A percentile compares a stretch with the other conserved stretches of the same genome.
These are phyloP conservation scores for Xenentodon cancila DNA, from an alignment of 2,797 vertebrate genomes.

Conservation along the genomic window DNA sequence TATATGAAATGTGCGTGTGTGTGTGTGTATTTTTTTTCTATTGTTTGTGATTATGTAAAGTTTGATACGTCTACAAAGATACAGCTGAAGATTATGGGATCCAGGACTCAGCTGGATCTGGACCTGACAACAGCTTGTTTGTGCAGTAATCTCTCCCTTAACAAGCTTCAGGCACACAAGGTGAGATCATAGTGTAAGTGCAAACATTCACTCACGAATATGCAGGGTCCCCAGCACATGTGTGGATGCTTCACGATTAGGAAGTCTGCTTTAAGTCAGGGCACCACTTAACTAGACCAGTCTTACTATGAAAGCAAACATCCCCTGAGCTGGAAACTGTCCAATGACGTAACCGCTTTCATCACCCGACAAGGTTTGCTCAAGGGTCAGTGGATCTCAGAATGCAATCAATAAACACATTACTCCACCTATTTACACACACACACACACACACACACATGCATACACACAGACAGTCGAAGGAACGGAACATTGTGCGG, in stretches of 20 bases:
- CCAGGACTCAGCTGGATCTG: constrained; percentile 37
- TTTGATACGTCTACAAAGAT: constrained; percentile 39
- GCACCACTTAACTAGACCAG: constrained; percentile 55
- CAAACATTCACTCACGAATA: constrained; percentile 50
- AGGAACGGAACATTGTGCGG: constrained; percentile 22
- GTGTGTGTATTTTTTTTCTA: background rate
- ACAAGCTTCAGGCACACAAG: constrained; percentile 84
- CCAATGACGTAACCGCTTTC: constrained; percentile 74
- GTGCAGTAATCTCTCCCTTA: constrained; percentile 77
- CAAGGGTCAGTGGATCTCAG: constrained; percentile 75
- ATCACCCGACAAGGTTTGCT: constrained; percentile 73
- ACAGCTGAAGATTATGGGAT: constrained; percentile 46
- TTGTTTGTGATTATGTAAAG: constrained; percentile 43
- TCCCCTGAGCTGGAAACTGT: constrained; percentile 58
- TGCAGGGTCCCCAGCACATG: constrained; percentile 54
- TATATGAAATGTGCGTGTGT: no score
- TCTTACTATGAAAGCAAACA: constrained; percentile 79
- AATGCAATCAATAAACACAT: constrained; percentile 73
- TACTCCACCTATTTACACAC: constrained; percentile 43
- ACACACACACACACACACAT: constrained; percentile 17
- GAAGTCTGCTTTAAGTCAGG: constrained; percentile 84
- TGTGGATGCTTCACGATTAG: constrained; percentile 64
- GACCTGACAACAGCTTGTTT: constrained; percentile 72
- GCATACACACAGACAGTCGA: constrained; percentile 15
- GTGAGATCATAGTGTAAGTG: constrained; percentile 80